Evolutionary conservation across 2,113 vertebrate species (phyloP), one percentile per base, ranked within the genome.

Genomic region (Cygnus buccinator): DNA sequence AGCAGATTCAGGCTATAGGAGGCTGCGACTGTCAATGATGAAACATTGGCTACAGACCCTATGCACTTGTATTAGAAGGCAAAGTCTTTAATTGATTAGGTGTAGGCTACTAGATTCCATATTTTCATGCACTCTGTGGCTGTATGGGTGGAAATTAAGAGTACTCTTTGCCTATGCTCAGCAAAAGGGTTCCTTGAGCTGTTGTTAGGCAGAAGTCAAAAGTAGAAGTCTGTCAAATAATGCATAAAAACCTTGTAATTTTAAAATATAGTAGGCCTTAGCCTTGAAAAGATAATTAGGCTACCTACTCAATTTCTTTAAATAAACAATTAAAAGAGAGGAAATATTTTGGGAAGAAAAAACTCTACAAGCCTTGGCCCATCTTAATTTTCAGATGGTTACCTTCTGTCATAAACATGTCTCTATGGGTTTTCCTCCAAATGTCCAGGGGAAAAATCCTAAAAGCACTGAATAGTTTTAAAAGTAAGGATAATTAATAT

Each of bases 251-350:
- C 41, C 80, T 74, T 63, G 82, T 43, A 73, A 46, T 84, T 84
- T 86, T 50, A 76, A 82, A 91, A 29, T 55, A 19, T 0, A 85
- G 58, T 87, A 70, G 3, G 1, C 70, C 54, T 48, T 95, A 73
- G 54, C 91, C 95, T 95, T 94, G 92, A 58, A 84, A 78, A 61
- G 4, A 6, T 78, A 44, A 61, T 92, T 72, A 65, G 13, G 39
- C 58, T 78, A 50, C 61, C 54, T 78, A 4, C 1, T 48, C 79
- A 44, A 21, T 84, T 92, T 76, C 77, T 94, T 96, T 79, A 93
- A 89, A 92, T 94, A 89, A 96, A 97, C 97, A 92, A 94, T 97
- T 96, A 94, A 92, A 96, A 66, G 84, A 89, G 84, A 82, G 92
- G 84, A 95, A 94, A 82, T 58, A 76, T 62, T 90, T 72, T 71